Evolutionary conservation across 1,140 invertebrate genomes (phyloP).

Genomic region (Riptortus pedestris): DNA sequence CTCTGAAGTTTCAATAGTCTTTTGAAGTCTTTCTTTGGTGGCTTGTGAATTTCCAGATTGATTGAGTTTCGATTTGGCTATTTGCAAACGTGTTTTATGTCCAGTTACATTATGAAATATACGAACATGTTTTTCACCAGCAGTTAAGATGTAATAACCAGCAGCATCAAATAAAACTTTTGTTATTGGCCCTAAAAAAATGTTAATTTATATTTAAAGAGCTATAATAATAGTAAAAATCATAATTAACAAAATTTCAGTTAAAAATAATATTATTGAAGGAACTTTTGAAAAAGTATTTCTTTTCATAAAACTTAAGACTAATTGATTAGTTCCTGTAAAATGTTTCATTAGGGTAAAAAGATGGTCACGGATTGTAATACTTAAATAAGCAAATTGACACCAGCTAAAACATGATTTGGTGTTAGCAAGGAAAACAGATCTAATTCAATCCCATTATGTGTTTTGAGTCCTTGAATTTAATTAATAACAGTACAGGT

Average conservation of each 20-base stretch:
- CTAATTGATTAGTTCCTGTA: too few relatives aligned
- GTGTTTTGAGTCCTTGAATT: too few relatives aligned
- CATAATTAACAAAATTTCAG: too few relatives aligned
- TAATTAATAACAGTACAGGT: too few relatives aligned
- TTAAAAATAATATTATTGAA: too few relatives aligned
- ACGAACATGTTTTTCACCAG: slow-evolving; percentile 63
- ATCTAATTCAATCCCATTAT: too few relatives aligned
- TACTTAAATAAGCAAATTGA: too few relatives aligned
- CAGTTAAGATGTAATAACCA: slow-evolving; percentile 60
- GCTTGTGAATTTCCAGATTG: slow-evolving; percentile 43
- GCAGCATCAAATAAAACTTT: slow-evolving; percentile 59
- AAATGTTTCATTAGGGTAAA: too few relatives aligned
- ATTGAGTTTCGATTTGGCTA: slow-evolving; percentile 51
- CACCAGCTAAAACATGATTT: too few relatives aligned
- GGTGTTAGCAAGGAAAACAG: too few relatives aligned
- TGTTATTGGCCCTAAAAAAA: slow-evolving; percentile 52
- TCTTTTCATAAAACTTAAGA: not conserved
- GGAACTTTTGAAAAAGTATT: not conserved
- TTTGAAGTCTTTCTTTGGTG: slow-evolving; percentile 60
- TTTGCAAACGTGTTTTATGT: slow-evolving; percentile 53
- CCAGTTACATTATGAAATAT: slow-evolving; percentile 75
- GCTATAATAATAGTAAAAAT: not conserved
- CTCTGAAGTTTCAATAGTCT: slow-evolving; percentile 55
- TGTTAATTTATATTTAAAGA: not conserved
- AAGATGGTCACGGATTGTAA: too few relatives aligned